Evolutionary conservation across 2,797 vertebrate species (phyloP), one percentile per base, ranked within the genome.

Genomic region (Balearica regulorum): DNA sequence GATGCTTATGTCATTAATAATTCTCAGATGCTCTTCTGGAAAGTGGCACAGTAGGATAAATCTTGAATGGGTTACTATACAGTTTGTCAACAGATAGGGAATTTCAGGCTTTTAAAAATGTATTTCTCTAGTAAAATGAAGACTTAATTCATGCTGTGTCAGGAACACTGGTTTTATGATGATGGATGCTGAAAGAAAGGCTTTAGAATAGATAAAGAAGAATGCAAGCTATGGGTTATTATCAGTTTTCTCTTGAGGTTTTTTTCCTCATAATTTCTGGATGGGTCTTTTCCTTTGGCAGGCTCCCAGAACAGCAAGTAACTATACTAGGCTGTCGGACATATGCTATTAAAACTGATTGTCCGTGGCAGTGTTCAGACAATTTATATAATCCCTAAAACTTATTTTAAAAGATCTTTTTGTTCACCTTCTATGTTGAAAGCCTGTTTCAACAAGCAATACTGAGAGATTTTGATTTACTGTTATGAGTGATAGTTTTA

Each of bases 381-480:
- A 96, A 95, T 61, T 92, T 90, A 89, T 96, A 44, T 68, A 62
- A 84, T 96, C 72, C 35, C 12, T 83, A 37, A 92, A 94, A 94
- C 79, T 94, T 92, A 43, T 39, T 94, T 93, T 93, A 66, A 93
- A 94, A 83, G 75, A 46, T 66, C 55, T 90, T 43, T 91, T 92
- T 93, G 72, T 93, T 93, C 88, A 37, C 39, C n/a, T 71, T 89
- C 73, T 84, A 8, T 82, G 89, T 71, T 91, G 83, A 93, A 94
- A 94, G 57, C 70, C 65, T 62, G 83, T 78, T 94, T 79, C 46
- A 94, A 96, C 68, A 94, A 91, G 93, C 89, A 82, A 39, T 87
- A 61, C 61, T 93, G 78, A 82, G 73, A 90, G 71, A 68, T 93
- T 83, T 95, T 96, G 93, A 96, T 95, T 95, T 79, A 92, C 83